Evolutionary conservation across 2,797 vertebrate genomes (phyloP), one percentile per base, ranked within the genome.

Genomic region (Typhlichthys eigenmanni): DNA sequence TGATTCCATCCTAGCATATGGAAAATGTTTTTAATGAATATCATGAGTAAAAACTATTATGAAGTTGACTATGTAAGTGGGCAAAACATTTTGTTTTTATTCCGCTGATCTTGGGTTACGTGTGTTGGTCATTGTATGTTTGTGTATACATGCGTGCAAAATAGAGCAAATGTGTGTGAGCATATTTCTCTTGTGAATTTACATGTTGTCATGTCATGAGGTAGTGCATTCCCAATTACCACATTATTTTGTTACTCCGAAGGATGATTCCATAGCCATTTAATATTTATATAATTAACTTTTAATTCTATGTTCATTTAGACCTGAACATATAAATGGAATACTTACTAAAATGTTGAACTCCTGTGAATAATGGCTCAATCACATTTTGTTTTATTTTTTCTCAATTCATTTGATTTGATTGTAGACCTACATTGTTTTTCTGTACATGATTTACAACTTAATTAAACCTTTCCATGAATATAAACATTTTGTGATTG

Each of bases 371-470:
- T 74, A 12, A 38, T 84, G 83, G 69, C 74, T 52, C 24, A 24
- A n/a, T 69, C 66, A 58, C 49, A 81, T 71, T 78, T 76, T 82
- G 58, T 74, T 85, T 83, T 74, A 4, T 91, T 91, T 86, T 73
- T 85, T 92, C 91, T 90, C 81, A 83, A 90, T 92, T 90, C 86
- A 75, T 93, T 93, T 94, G 76, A 93, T 94, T 94, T 92, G 86
- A 94, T 94, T 95, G 93, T 95, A 91, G 90, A 24, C 19, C 19
- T 94, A 93, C 91, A 92, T 91, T 95, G 24, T 92, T 94, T 94
- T 95, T 94, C 94, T 95, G 94, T 93, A 93, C 93, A 91, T 95
- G 90, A 93, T 94, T 95, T 92, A 92, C 93, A 88, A 91, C 89
- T 94, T 94, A 92, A 94, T 95, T 95, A 95, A 95, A 95, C 92